Base-by-base conservation (phyloP, 2,113 vertebrate genomes). In the Pituophis catenifer region DNA sequence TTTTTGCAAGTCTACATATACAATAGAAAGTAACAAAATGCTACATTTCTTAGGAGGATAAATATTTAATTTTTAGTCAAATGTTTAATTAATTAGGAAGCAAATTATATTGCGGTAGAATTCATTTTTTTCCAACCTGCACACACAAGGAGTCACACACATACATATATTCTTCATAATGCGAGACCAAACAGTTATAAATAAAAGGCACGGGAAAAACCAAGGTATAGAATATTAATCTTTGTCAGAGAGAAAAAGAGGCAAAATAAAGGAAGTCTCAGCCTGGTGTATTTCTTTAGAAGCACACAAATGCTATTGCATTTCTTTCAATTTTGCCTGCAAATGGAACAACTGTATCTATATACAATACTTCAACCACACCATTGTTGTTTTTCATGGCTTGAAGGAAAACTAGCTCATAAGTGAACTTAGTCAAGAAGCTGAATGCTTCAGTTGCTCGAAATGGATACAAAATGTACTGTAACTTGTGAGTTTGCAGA, bases 391-490 rank as follows among this genome's bases (percentile, higher is more conserved):
- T 33, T 54, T 81, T 38, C 70, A 21, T 21, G 33, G 33, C 57
- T 93, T 33, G 90, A 93, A 88, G 95, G 94, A 95, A 94, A 89
- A 87, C 86, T 88, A 70, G 91, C 95, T 94, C 87, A 93, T 90
- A 95, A 95, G 87, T 62, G 90, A 94, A 90, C 38, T 38, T 38
- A 38, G 93, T 90, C 1, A 21, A 94, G 94, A 90, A 23, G 90
- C 85, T 95, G 89, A 87, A 94, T 95, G 95, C 65, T 55, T 94
- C 96, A 94, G 93, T 91, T 93, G 91, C 81, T 96, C 88, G 89
- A 96, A 95, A 95, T 93, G 91, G 94, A 92, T 70, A 86, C 86
- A 93, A 86, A 88, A 94, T 94, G 94, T 92, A 95, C 92, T 55
- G 62, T 94, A 95, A 62, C 92, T 91, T 94, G 85, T 89, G 81